phyloP scores from a whole-genome alignment of 2,797 vertebrate species.

The Ibycter americanus region DNA sequence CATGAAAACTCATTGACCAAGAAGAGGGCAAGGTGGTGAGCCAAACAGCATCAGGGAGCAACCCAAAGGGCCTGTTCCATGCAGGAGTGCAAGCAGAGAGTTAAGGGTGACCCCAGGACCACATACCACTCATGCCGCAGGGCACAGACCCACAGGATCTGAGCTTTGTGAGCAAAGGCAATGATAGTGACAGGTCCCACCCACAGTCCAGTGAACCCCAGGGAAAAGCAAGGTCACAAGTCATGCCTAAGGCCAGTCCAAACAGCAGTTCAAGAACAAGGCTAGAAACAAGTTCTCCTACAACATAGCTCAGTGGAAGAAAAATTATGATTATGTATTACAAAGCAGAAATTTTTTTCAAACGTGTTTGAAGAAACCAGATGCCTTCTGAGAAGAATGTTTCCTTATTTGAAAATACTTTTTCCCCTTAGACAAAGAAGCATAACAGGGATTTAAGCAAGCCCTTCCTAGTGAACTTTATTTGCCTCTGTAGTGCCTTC shows the following conservation, averaged over 20 bases:
- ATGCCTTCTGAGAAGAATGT: background rate
- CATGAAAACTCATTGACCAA: background rate
- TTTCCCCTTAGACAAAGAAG: background rate
- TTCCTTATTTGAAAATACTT: background rate
- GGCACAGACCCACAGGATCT: background rate
- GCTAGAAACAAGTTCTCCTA: background rate
- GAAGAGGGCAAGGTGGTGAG: background rate
- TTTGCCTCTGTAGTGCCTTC: background rate
- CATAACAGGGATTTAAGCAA: background rate
- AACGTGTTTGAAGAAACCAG: background rate
- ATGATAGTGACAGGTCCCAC: background rate
- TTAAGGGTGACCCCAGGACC: background rate
- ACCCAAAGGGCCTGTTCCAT: background rate
- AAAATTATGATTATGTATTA: background rate
- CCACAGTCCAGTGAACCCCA: background rate
- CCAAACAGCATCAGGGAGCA: background rate
- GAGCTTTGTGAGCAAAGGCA: background rate
- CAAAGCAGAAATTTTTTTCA: background rate
- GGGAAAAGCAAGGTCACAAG: background rate
- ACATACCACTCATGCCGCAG: accelerated
- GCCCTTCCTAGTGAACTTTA: background rate
- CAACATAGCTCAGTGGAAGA: background rate
- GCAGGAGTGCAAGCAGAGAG: background rate
- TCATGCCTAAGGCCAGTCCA: background rate
- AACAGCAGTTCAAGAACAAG: background rate